Evolutionary conservation across 1,140 invertebrate genomes (phyloP), one percentile per base, ranked within the genome.

Genomic region (Lepeophtheirus salmonis): DNA sequence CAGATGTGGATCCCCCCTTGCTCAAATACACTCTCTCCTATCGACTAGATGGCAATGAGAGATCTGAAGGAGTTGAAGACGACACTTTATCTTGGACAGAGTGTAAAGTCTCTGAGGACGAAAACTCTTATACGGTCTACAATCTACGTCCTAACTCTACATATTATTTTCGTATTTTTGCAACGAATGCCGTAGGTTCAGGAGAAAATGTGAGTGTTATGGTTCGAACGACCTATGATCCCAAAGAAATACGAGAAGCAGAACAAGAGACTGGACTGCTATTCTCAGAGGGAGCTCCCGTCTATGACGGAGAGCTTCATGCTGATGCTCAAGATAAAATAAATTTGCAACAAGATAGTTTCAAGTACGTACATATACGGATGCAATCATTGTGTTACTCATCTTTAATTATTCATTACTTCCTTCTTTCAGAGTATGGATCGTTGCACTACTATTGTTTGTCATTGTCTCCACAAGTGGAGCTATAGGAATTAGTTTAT

Each of bases 91-190:
- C 30, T 41, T 54, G 17, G n/a, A n/a, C n/a, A n/a, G 52, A 54
- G 18, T 54, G 52, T 17, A 54, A 16, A 16, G 52, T 20, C 21
- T 14, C n/a, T 2, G 26, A 24, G 23, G 26, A 30, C 6, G 23
- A 25, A 17, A 26, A 21, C 23, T 14, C 55, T 1, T 10, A n/a
- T 14, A 57, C 55, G 2, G 23, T 57, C 17, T 57, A 57, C 26
- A 14, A 30, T 17, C 16, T 57, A 25, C n/a, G 16, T 17, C 55
- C 55, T 14, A 57, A 57, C 26, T 57, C 55, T 21, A 57, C 55
- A 12, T 57, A 57, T 48, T 57, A 26, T n/a, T 57, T 57, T 48
- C 55, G 55, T 3, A 25, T 57, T 2, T 21, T 14, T 12, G 23
- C 55, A 24, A 16, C 13, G 23, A 57, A 57, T 21, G 2, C 20